Base-by-base conservation (phyloP, 2,888 invertebrate species). In the Lasius fuliginosus region DNA sequence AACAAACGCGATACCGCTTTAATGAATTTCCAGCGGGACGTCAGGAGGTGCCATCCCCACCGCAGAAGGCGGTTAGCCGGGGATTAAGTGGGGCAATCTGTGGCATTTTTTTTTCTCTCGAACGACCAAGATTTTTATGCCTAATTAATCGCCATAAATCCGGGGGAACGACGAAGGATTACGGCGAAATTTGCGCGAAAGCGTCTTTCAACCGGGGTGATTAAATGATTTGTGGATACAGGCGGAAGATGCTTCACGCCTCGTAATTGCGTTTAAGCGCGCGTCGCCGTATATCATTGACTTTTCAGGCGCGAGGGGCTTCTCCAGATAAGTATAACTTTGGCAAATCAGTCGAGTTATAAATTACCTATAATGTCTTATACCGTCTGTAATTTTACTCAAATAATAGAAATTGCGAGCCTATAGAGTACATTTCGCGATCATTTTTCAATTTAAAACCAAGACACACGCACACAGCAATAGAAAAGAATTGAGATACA, bases 111-210 rank as follows among this genome's bases (percentile, higher is more conserved):
- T 93, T 92, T 90, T 81, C 56, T 84, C 27, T 53, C 40, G 71
- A 91, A 90, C 90, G 90, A 89, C 90, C 88, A 88, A 71, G 90
- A 92, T 93, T 94, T 93, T 93, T 93, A 93, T 92, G 92, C 90
- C 89, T 91, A 94, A 94, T 94, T 94, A 94, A 94, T 94, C 92
- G 94, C 91, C 93, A 91, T 93, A 93, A 93, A 94, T 94, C 92
- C 91, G 90, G 85, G 88, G 90, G 79, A 86, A 88, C 85, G 90
- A 88, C 83, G 86, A 76, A 76, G 86, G 90, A 91, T 92, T 90
- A 91, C 74, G 82, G 89, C 84, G 74, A 88, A 89, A 91, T 91
- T 90, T 91, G 85, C 85, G 83, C 86, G 85, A 89, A 81, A 88
- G 86, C 89, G 86, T 90, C 86, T 87, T 89, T 87, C 86, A 82